A percentile compares a stretch with the other conserved stretches of the same genome.
Evolutionary conservation across 2,797 vertebrate species (phyloP).

Genomic region (Lophotriccus pileatus): DNA sequence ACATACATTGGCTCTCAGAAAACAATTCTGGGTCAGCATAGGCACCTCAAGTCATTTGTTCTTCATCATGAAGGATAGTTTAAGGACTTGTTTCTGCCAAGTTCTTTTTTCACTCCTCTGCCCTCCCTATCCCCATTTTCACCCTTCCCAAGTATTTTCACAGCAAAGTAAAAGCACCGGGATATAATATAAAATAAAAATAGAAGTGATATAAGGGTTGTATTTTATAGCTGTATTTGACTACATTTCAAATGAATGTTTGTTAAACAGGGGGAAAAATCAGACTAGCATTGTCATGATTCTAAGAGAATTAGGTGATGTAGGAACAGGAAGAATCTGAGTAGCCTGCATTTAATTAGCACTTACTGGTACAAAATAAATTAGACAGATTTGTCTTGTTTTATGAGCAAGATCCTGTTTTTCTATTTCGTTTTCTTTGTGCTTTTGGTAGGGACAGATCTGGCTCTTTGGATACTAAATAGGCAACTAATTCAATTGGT

Average conservation of each 20-base stretch:
- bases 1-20: conserved; percentile 48
- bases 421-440: conserved; percentile 90
- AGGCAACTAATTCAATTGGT: conserved; percentile 91
- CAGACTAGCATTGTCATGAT: conserved; percentile 80
- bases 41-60: conserved; percentile 67
- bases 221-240: conserved; percentile 82
- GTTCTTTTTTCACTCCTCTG: conserved; percentile 23
- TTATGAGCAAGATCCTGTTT: conserved; percentile 91
- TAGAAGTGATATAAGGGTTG: conserved; percentile 76
- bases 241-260: conserved; percentile 84
- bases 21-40: conserved; percentile 66
- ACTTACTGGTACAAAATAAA: conserved; percentile 87
- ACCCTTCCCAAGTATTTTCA: conserved; percentile 61
- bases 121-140: not conserved
- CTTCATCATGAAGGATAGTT: conserved; percentile 64
- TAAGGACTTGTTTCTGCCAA: conserved; percentile 72
- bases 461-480: conserved; percentile 90
- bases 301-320: conserved; percentile 84
- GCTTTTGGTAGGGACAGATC: conserved; percentile 89
- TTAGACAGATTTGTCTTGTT: conserved; percentile 90
- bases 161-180: conserved; percentile 69
- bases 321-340: conserved; percentile 85
- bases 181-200: conserved; percentile 79
- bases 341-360: conserved; percentile 91
- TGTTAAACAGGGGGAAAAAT: conserved; percentile 85